phyloP scores from a whole-genome alignment of 2,113 vertebrate species.

The Neopipo cinnamomea region DNA sequence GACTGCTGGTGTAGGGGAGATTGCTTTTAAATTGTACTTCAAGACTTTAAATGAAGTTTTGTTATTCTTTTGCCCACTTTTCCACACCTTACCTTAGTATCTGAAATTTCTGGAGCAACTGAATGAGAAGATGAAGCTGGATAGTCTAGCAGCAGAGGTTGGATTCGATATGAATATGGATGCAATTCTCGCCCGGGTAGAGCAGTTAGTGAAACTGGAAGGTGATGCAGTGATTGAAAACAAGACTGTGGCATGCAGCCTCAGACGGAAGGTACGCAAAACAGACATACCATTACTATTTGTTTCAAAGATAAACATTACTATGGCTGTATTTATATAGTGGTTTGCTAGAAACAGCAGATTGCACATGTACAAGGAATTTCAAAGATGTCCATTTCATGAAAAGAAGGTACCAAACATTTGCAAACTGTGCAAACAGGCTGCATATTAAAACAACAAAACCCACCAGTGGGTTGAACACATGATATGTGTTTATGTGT shows the following conservation, averaged over 20 bases:
- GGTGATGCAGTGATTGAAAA: constrained; percentile 79
- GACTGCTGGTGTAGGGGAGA: fast-evolving
- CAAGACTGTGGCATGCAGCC: constrained; percentile 79
- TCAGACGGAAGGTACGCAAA: constrained; percentile 86
- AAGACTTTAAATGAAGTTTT: not conserved
- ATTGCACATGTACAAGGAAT: not conserved
- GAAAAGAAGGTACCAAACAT: not conserved
- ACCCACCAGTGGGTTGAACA: not conserved
- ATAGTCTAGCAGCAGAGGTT: constrained; percentile 78
- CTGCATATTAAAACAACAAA: not conserved
- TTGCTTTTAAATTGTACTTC: not conserved
- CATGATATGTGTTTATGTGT: not conserved
- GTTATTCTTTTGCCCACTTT: not conserved
- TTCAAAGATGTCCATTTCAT: not conserved
- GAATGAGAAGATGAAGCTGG: constrained; percentile 83
- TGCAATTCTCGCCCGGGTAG: constrained; percentile 77
- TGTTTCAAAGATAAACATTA: not conserved
- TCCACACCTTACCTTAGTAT: constrained; percentile 70
- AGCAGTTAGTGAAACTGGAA: constrained; percentile 86
- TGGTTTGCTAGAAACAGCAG: not conserved
- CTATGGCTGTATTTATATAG: not conserved
- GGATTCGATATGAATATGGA: constrained; percentile 88
- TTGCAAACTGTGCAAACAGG: not conserved
- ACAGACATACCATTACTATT: not conserved
- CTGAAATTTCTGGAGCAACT: constrained; percentile 86